Evolutionary conservation across 2,113 vertebrate species (phyloP).

Genomic region (Saguinus imperator): DNA sequence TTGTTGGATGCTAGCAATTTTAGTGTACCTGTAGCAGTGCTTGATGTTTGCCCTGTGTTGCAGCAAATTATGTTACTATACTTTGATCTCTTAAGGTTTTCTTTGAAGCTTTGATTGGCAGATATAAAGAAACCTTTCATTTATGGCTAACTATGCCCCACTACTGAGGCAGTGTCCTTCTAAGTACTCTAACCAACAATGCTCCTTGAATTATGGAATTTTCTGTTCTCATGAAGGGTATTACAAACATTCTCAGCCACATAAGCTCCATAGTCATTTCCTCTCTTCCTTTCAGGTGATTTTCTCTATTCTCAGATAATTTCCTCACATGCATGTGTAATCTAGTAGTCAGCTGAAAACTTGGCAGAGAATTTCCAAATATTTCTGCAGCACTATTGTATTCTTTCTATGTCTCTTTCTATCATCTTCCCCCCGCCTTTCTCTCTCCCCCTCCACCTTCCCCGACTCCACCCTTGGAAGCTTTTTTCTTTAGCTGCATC

Average conservation of each 20-base stretch:
- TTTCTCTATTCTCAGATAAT: not conserved
- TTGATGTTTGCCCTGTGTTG: not conserved
- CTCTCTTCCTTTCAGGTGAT: not conserved
- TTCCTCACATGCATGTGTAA: not conserved
- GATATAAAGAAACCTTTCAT: not conserved
- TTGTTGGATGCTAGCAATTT: not conserved
- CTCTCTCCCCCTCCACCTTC: not conserved
- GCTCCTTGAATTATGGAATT: not conserved
- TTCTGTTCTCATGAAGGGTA: not conserved
- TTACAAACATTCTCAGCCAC: not conserved
- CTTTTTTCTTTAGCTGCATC: not conserved
- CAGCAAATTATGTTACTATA: not conserved
- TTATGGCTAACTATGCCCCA: not conserved
- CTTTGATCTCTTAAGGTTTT: not conserved
- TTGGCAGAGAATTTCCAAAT: not conserved
- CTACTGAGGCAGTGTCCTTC: not conserved
- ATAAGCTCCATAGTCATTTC: not conserved
- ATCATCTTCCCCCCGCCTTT: too few species aligned
- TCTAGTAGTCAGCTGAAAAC: not conserved
- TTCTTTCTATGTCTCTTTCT: not conserved
- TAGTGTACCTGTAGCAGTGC: not conserved
- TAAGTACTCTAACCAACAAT: not conserved
- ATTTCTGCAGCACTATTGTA: not conserved
- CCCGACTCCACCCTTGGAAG: not conserved
- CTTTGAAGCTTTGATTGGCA: not conserved